Evolutionary conservation across 1,140 invertebrate species (phyloP), one percentile per base, ranked within the genome.

Genomic region (Panagrolaimus sp.): DNA sequence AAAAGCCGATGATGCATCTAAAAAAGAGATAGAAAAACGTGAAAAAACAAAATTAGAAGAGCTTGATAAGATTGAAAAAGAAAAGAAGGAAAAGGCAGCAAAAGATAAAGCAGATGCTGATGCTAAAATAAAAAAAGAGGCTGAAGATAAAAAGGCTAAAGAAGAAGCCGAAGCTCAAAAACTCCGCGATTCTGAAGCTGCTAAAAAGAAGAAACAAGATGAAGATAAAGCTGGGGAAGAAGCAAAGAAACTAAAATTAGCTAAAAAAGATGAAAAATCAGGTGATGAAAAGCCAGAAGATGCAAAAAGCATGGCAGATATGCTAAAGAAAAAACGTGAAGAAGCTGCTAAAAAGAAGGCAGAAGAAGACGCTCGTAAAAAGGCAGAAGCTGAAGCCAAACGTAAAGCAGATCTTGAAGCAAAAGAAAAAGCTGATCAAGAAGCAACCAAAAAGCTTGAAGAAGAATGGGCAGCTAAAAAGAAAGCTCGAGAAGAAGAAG

Each of bases 281-380:
- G n/a, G n/a, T n/a, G n/a, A n/a, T n/a, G 48, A 16, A 8, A 57
- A 57, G 11, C 38, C n/a, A 25, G 67, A 70, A 31, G 48, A 51
- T 13, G 48, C 48, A 8, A 51, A 51, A 51, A 25, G 16, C 25
- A 51, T 20, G 13, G 48, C 48, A 20, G 48, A 51, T 38, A 4
- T 38, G 7, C 31, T 38, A 7, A 38, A 38, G 7, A 2, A 38
- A 38, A 5, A 42, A 45, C 66, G 42, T 13, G 13, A 57, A 69
- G 42, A 46, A 51, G 13, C 48, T 51, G 48, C 48, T 25, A 14
- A 16, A 8, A 51, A 51, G 48, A 51, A 51, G 13, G 48, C 48
- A 1, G 13, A 51, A 51, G 48, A 51, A 51, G 68, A 70, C 2
- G 31, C 31, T 20, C 20, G 9, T 27, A 57, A 57, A 27, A 48